Evolutionary conservation across 2,888 invertebrate genomes (phyloP).

Genomic region (Dioctria rufipes): DNA sequence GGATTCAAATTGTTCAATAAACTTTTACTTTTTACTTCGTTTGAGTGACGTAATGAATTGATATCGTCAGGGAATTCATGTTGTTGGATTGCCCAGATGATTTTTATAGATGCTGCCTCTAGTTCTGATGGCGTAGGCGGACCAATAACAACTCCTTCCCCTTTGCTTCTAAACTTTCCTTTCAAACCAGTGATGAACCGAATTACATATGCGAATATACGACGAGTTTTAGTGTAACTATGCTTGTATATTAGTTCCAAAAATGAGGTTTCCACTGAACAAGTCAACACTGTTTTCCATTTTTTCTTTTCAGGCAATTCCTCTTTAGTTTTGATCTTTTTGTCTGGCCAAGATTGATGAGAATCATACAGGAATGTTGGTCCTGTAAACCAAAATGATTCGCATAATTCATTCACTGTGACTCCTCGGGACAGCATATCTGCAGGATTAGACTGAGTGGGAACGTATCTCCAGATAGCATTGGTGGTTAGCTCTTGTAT

Average conservation of each 20-base stretch:
- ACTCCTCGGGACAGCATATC: too few species aligned
- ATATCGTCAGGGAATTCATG: constrained; percentile 32
- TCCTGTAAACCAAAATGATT: too few species aligned
- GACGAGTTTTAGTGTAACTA: neutral
- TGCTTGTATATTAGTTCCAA: too few species aligned
- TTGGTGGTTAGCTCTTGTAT: too few species aligned
- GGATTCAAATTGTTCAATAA: constrained; percentile 56
- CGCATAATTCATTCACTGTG: too few species aligned
- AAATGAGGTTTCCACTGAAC: neutral
- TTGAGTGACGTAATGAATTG: neutral
- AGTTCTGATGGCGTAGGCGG: neutral
- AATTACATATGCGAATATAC: constrained; percentile 2
- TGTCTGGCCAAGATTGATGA: neutral
- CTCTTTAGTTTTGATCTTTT: neutral
- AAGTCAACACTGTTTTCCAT: neutral
- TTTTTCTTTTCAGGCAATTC: constrained; percentile 12
- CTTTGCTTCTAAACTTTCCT: neutral
- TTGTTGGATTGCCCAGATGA: constrained; percentile 15
- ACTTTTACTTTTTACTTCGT: constrained; percentile 5
- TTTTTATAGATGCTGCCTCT: neutral
- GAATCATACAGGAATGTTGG: neutral
- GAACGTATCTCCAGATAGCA: too few species aligned
- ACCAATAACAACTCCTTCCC: neutral
- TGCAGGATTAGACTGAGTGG: neutral
- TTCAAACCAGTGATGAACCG: neutral